Conservation (phyloP, 2,797 vertebrate genomes). For the Malurus leucopterus region DNA sequence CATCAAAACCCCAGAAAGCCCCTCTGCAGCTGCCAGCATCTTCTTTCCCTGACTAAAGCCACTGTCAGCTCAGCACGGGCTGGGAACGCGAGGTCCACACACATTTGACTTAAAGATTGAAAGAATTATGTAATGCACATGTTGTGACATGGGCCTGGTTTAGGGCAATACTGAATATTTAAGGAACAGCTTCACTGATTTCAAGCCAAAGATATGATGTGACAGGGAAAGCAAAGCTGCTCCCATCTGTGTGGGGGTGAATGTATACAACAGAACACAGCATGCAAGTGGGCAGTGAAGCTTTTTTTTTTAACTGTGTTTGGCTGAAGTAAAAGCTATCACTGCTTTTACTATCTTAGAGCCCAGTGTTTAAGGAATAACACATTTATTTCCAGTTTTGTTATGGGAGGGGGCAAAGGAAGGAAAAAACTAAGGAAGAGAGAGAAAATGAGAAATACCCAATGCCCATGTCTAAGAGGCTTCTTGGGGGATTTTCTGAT, state of each 20-base stretch:
- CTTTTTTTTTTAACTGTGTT: background rate
- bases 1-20: background rate
- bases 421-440: background rate
- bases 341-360: background rate
- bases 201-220: conserved; percentile 23
- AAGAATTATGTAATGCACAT: background rate
- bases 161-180: conserved; percentile 39
- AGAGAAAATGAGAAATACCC: background rate
- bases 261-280: background rate
- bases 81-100: background rate
- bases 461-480: background rate
- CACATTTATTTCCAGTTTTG: background rate
- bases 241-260: background rate
- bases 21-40: background rate
- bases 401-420: background rate
- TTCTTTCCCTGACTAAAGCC: background rate
- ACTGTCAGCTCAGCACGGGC: background rate
- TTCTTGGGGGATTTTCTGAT: background rate
- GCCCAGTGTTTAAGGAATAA: background rate
- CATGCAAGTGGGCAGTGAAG: background rate
- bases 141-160: background rate
- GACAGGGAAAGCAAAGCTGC: conserved; percentile 23
- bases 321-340: background rate
- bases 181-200: conserved; percentile 17
- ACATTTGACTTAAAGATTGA: background rate